Evolutionary conservation across 2,113 vertebrate species (phyloP).

Genomic region (Fregetta grallaria): DNA sequence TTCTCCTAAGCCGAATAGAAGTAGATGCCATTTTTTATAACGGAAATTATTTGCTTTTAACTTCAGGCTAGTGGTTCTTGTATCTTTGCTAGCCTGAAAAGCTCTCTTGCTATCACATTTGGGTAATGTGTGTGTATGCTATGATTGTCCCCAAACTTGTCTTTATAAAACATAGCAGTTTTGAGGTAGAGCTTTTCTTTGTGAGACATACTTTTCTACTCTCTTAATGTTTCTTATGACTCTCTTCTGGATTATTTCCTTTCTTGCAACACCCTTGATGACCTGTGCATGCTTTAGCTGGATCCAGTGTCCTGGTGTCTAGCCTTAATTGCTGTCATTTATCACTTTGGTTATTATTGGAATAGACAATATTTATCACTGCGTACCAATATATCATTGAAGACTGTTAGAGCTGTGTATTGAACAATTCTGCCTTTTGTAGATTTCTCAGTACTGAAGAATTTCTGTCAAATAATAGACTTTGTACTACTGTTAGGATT

Average conservation of each 20-base stretch:
- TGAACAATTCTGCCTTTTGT: neutral
- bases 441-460: neutral
- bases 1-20: neutral
- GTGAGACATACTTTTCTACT: neutral
- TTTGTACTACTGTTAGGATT: neutral
- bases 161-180: neutral
- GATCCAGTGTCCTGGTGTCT: neutral
- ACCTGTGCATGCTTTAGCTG: neutral
- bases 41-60: neutral
- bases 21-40: neutral
- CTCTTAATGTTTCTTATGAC: neutral
- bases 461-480: neutral
- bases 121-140: neutral
- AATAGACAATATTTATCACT: neutral
- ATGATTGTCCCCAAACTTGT: neutral
- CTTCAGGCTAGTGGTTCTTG: neutral
- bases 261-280: neutral
- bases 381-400: fast-evolving
- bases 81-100: neutral
- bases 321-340: neutral
- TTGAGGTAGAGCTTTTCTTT: neutral
- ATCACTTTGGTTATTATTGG: neutral
- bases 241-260: neutral
- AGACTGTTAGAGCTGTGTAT: neutral
- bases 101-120: neutral